Base-by-base conservation (phyloP, 1,140 invertebrate genomes). In the Choristoneura fumiferana region DNA sequence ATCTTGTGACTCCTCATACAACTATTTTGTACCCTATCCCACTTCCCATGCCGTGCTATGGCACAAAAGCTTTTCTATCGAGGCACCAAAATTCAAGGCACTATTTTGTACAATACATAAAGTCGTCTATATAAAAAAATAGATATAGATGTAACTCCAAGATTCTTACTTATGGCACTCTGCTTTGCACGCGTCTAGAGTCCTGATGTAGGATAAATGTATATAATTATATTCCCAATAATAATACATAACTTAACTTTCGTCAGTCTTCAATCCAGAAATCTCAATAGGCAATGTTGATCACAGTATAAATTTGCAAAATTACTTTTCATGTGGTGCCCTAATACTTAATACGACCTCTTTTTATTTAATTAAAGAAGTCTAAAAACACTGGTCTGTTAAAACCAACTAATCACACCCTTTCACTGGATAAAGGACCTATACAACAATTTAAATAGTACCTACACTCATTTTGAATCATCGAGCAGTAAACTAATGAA, bases 181-280 rank as follows among this genome's bases (percentile, higher is more conserved):
- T 71, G 62, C 10, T 82, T 84, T 84, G 73, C 76, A 81, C 66
- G 63, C 17, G 17, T 18, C 22, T 49, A 49, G 18, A 33, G n/a
- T 67, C 63, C 63, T 58, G 65, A 58, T 69, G n/a, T n/a, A 65
- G 36, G 53, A 53, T 62, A 67, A 52, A 58, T 33, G 45, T 49
- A 45, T 60, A 53, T 38, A 58, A 33, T 40, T 57, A 67, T 58
- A 64, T 67, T 60, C 62, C 58, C 63, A 65, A 71, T 63, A 68
- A 60, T 52, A 62, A 67, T 65, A 71, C 43, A 64, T 63, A 69
- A 69, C 66, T 72, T 72, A 67, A 69, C 67, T 73, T 67, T 77
- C 67, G 60, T 85, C 83, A 88, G 84, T 87, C 83, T 87, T 87
- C 71, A 65, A 72, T 78, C 73, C 80, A 84, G 74, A 86, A 86